Evolutionary conservation across 2,888 invertebrate species (phyloP), one percentile per base, ranked within the genome.

Genomic region (Malthinus seriepunctatus): DNA sequence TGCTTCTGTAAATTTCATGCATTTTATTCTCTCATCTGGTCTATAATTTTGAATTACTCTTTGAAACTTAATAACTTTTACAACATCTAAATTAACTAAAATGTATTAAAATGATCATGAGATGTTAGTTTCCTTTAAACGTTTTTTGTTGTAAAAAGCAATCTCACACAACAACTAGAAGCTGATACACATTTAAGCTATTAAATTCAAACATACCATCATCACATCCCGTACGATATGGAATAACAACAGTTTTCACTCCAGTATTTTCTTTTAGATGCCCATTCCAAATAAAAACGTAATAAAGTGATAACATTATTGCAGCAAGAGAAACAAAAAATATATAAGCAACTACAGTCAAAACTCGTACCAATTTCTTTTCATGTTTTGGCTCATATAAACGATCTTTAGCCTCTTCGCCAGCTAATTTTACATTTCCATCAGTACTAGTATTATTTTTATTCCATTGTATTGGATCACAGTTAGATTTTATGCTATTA

Each of bases 291-390:
- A 96, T 86, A 81, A 95, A 91, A 71, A 93, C 90, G 82, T 97
- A 97, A 82, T 96, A 97, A 50, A 95, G 84, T 9, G 95, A 95
- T 65, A 97, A 84, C 83, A 95, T 91, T 72, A 95, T 94, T 50
- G 95, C 96, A 12, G 95, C 95, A 73, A 95, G 83, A 42, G 95
- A 96, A 69, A 97, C 96, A 77, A 93, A 92, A 78, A 96, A 89
- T 67, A 96, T 90, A 81, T 97, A 97, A 51, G 95, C 92, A 71
- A 95, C 86, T 67, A 97, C 96, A 14, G 96, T 96, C 73, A 96
- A 85, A 69, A 96, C 91, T 66, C 95, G 87, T 65, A 95, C 88
- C 79, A 90, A 86, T 82, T 95, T 94, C 79, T 91, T 91, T 78
- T 90, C 89, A 73, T 90, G 89, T 78, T 91, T 92, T 64, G 91